Conservation (phyloP, 2,797 vertebrate species). For the Calcarius lapponicus region DNA sequence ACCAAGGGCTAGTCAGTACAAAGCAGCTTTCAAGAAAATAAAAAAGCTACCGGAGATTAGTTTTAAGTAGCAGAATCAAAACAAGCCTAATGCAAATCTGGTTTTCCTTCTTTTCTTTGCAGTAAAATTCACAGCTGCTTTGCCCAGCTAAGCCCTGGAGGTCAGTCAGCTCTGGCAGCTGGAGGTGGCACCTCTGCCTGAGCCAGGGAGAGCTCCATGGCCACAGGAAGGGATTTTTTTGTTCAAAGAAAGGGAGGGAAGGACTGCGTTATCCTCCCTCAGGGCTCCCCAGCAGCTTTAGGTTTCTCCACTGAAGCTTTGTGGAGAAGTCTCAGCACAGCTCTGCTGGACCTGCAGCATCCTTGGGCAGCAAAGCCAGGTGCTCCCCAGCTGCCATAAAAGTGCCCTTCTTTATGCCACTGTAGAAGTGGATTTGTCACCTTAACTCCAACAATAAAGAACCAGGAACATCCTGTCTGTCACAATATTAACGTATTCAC, state of each 20-base stretch:
- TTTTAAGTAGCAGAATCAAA: slow-evolving; percentile 22
- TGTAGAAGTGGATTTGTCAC: not conserved
- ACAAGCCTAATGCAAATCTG: not conserved
- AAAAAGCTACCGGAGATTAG: slow-evolving; percentile 22
- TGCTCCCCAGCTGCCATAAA: not conserved
- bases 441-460: not conserved
- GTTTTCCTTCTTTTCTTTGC: not conserved
- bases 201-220: not conserved
- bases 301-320: not conserved
- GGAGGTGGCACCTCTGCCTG: not conserved
- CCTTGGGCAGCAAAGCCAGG: not conserved
- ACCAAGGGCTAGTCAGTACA: slow-evolving; percentile 1
- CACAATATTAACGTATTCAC: not conserved
- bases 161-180: not conserved
- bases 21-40: slow-evolving; percentile 39
- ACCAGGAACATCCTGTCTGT: not conserved
- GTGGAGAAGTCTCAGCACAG: not conserved
- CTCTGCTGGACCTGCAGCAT: not conserved
- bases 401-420: not conserved
- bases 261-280: fast-evolving
- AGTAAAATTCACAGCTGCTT: not conserved
- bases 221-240: not conserved
- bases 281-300: not conserved
- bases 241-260: not conserved
- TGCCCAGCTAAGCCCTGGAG: not conserved